phyloP scores from a whole-genome alignment of 2,888 invertebrate genomes.

The Sphinx pinastri region DNA sequence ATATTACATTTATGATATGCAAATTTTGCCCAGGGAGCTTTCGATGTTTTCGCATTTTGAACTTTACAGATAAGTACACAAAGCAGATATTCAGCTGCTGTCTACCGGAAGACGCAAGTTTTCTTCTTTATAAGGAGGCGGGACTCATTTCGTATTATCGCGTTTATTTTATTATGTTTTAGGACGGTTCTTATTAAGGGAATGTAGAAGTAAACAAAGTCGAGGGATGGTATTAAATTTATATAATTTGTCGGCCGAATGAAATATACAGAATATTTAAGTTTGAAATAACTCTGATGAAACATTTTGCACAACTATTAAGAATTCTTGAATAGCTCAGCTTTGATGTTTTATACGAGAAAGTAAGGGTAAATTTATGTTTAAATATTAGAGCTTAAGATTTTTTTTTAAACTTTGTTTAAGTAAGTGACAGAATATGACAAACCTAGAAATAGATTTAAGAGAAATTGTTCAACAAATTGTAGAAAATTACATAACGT shows the following conservation, averaged over 20 bases:
- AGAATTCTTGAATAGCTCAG: neutral
- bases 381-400: neutral
- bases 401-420: too few species aligned
- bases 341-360: neutral
- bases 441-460: too few species aligned
- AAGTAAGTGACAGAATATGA: too few species aligned
- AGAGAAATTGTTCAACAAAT: too few species aligned
- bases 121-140: constrained; percentile 57
- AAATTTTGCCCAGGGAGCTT: constrained; percentile 68
- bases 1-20: constrained; percentile 83
- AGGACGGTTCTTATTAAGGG: constrained; percentile 39
- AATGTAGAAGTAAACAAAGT: constrained; percentile 34
- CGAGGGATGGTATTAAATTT: constrained; percentile 25
- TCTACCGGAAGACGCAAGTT: constrained; percentile 45
- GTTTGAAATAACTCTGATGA: neutral
- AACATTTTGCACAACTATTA: neutral
- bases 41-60: constrained; percentile 50
- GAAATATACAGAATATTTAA: neutral
- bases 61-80: constrained; percentile 52
- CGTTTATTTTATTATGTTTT: constrained; percentile 54
- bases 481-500: too few species aligned
- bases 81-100: constrained; percentile 47
- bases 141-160: constrained; percentile 59
- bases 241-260: constrained; percentile 12
- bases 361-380: neutral